These are phyloP conservation scores for Emydoidea blandingii DNA, from an alignment of 2,797 vertebrate species.

Conservation along the genomic window DNA sequence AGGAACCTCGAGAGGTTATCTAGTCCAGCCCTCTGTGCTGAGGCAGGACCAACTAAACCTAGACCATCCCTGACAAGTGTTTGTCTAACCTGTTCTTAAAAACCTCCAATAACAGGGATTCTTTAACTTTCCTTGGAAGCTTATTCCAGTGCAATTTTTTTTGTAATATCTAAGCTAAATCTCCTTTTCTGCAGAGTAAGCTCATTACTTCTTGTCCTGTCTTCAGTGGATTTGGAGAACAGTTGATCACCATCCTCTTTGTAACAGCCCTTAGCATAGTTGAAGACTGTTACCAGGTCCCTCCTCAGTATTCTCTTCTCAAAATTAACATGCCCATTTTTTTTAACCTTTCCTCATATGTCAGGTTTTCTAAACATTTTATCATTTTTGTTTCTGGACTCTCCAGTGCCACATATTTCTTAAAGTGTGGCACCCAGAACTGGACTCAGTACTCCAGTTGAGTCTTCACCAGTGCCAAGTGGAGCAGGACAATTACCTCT, in stretches of 20 bases:
- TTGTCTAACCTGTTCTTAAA: background rate
- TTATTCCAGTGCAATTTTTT: background rate
- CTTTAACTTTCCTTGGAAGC: background rate
- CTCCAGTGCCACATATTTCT: background rate
- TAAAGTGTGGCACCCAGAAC: background rate
- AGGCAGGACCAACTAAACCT: background rate
- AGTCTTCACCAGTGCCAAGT: background rate
- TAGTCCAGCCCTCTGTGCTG: too few species aligned
- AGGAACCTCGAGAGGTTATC: background rate
- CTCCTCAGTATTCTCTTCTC: background rate
- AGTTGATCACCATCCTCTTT: background rate
- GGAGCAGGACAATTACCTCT: background rate
- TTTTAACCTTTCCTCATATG: background rate
- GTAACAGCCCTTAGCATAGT: too few species aligned
- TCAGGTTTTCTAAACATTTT: background rate
- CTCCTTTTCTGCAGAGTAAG: background rate
- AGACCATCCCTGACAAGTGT: background rate
- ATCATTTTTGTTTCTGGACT: background rate
- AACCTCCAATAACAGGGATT: background rate
- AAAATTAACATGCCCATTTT: background rate
- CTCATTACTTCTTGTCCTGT: background rate
- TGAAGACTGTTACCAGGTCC: background rate
- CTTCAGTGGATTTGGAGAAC: background rate
- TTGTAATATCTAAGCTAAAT: background rate
- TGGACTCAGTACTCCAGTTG: background rate